phyloP scores from a whole-genome alignment of 2,797 vertebrate genomes.

The Benthosema pterotum region DNA sequence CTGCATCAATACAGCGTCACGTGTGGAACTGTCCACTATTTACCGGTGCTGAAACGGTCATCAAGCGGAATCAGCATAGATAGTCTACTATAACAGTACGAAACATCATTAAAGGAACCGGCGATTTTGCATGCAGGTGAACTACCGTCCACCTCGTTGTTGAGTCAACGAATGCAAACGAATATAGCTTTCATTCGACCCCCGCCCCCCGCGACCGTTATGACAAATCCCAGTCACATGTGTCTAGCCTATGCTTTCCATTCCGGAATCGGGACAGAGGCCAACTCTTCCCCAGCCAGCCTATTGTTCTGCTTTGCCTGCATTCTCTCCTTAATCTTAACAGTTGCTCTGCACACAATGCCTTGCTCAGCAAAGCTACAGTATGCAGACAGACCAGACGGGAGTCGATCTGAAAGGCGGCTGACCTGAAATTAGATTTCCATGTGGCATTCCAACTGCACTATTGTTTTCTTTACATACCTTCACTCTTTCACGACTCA shows the following conservation, averaged over 20 bases:
- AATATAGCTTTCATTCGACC: slow-evolving; percentile 18
- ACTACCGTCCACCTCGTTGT: slow-evolving; percentile 11
- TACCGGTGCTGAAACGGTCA: slow-evolving; percentile 64
- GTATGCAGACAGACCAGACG: background rate
- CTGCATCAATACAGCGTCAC: slow-evolving; percentile 8
- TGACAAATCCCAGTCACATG: slow-evolving; percentile 64
- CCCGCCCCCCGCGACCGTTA: slow-evolving; percentile 41
- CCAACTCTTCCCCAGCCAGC: slow-evolving; percentile 28
- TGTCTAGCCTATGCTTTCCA: slow-evolving; percentile 35
- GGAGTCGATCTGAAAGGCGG: background rate
- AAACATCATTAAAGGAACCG: background rate
- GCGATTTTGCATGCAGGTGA: background rate
- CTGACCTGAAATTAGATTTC: background rate
- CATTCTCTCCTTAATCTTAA: background rate
- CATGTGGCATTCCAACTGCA: background rate
- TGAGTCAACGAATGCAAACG: slow-evolving; percentile 3
- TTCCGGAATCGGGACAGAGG: slow-evolving; percentile 26
- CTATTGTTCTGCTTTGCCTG: slow-evolving; percentile 39
- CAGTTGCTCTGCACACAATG: slow-evolving; percentile 1
- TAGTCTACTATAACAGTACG: slow-evolving; percentile 7
- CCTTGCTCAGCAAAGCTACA: background rate
- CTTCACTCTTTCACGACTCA: background rate
- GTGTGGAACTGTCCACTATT: slow-evolving; percentile 63
- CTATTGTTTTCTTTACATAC: background rate
- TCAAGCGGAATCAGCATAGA: slow-evolving; percentile 9